A percentile compares a stretch with the other conserved stretches of the same genome.
Conservation (phyloP, 2,113 vertebrate genomes). For the Lethenteron reissneri region DNA sequence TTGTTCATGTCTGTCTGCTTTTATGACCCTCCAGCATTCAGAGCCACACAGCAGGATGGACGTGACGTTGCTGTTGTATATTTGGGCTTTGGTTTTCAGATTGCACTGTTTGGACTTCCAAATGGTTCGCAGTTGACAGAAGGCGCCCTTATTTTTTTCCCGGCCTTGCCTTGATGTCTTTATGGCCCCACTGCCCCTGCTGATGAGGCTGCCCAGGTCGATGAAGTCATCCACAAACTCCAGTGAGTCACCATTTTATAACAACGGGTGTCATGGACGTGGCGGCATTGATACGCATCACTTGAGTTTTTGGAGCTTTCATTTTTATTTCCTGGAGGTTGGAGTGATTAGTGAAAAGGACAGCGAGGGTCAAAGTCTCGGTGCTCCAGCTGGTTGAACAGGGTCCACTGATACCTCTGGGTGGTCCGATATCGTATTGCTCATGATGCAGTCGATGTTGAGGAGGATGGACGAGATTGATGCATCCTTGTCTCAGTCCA, state of each 20-base stretch:
- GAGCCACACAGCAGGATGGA: no score
- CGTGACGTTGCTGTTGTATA: background rate
- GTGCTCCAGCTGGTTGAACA: background rate
- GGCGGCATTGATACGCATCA: no score
- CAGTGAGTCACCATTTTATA: no score
- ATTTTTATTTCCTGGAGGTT: no score
- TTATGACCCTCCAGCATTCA: no score
- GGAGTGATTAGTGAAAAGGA: no score
- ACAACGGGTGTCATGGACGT: no score
- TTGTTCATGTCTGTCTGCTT: no score
- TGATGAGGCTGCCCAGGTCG: background rate
- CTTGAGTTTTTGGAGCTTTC: no score
- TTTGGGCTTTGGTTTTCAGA: background rate
- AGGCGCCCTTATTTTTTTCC: background rate
- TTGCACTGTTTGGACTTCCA: slow-evolving; percentile 1
- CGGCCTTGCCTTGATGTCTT: background rate
- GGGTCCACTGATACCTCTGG: background rate
- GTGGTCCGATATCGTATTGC: background rate
- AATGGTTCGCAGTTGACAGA: background rate
- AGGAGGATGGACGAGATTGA: background rate
- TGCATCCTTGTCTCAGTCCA: background rate
- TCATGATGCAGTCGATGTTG: background rate
- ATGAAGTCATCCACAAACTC: slow-evolving; percentile 1
- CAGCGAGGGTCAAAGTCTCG: background rate
- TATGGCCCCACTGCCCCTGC: background rate